phyloP scores from a whole-genome alignment of 2,888 invertebrate genomes.

The Leptinotarsa rubiginosa region DNA sequence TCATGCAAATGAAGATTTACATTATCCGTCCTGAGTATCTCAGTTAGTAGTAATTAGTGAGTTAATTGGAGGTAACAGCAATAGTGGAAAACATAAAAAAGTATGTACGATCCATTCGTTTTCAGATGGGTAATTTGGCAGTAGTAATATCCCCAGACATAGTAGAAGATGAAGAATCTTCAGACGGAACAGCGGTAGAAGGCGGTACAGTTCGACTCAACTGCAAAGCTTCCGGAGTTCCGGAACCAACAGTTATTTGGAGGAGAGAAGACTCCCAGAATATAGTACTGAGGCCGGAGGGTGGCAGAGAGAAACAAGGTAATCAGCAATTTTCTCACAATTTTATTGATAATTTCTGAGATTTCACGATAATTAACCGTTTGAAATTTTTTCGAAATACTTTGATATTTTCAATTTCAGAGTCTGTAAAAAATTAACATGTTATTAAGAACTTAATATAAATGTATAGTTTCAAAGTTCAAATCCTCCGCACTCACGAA shows the following conservation, averaged over 20 bases:
- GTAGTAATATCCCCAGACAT: conserved; percentile 91
- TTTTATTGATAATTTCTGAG: background rate
- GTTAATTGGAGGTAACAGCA: too few species aligned
- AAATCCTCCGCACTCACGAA: too few species aligned
- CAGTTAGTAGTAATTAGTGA: too few species aligned
- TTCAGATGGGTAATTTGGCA: conserved; percentile 85
- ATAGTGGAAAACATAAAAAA: too few species aligned
- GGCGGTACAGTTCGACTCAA: conserved; percentile 81
- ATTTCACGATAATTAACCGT: background rate
- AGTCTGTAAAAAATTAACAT: too few species aligned
- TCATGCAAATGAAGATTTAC: too few species aligned
- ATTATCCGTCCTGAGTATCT: too few species aligned
- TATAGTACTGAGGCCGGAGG: conserved; percentile 81
- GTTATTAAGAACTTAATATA: too few species aligned
- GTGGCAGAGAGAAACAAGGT: conserved; percentile 80
- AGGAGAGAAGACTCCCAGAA: conserved; percentile 81
- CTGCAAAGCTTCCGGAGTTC: conserved; percentile 85
- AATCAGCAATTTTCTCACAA: conserved; percentile 19
- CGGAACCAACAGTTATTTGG: conserved; percentile 84
- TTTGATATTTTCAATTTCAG: too few species aligned
- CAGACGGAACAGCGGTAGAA: conserved; percentile 81
- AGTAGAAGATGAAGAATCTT: conserved; percentile 77
- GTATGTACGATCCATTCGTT: background rate
- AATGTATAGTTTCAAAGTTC: too few species aligned
- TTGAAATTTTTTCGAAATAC: too few species aligned